A percentile compares a stretch with the other conserved stretches of the same genome.
Conservation (phyloP, 2,888 invertebrate genomes). For the Yponomeuta sedellus region DNA sequence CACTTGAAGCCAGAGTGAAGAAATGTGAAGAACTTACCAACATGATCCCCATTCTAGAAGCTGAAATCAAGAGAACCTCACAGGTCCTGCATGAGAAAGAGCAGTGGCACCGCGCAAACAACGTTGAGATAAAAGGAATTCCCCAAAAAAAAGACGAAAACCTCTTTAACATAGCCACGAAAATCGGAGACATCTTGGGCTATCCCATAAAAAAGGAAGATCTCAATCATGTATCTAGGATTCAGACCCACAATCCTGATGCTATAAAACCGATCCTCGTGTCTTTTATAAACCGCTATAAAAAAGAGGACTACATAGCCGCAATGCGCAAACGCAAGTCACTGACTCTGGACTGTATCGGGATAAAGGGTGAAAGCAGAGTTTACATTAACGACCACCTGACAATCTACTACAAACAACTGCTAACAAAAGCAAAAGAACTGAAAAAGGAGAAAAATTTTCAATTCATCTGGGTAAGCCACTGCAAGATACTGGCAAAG, state of each 20-base stretch:
- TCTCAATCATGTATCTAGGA: background rate
- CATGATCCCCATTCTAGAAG: constrained; percentile 18
- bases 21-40: constrained; percentile 16
- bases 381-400: constrained; percentile 5
- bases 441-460: background rate
- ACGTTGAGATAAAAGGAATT: constrained; percentile 15
- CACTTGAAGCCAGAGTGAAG: constrained; percentile 16
- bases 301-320: constrained; percentile 1
- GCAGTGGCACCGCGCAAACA: constrained; percentile 22
- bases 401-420: background rate
- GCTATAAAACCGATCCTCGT: background rate
- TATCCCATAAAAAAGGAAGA: background rate
- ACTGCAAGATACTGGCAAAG: no score
- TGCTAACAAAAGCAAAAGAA: background rate
- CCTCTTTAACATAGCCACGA: constrained; percentile 18
- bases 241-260: background rate
- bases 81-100: constrained; percentile 19
- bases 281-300: background rate
- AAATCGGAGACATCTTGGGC: background rate
- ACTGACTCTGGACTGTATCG: background rate
- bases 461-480: background rate
- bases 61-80: constrained; percentile 16
- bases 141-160: constrained; percentile 19
- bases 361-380: background rate
- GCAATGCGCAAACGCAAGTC: background rate